Conservation (phyloP, 2,797 vertebrate genomes). For the Selene dorsalis region DNA sequence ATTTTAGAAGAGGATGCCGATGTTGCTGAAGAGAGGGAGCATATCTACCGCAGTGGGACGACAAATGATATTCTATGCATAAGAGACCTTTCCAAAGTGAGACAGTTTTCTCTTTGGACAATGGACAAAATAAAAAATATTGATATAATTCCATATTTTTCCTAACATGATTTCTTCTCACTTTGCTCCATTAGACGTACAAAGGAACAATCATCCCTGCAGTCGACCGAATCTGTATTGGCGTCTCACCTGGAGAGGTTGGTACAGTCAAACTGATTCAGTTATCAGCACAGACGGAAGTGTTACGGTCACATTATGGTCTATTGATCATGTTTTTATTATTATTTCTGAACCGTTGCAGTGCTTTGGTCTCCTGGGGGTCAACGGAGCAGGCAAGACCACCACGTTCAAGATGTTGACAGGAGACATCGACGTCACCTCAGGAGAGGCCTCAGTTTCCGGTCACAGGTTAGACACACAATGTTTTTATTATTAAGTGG, state of each 20-base stretch:
- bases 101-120: not conserved
- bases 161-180: not conserved
- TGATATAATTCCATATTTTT: not conserved
- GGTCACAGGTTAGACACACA: slow-evolving; percentile 85
- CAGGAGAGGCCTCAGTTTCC: slow-evolving; percentile 89
- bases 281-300: not conserved
- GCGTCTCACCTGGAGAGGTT: slow-evolving; percentile 93
- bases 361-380: slow-evolving; percentile 96
- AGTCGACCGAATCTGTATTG: slow-evolving; percentile 92
- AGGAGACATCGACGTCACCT: slow-evolving; percentile 91
- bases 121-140: not conserved
- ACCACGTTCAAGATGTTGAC: slow-evolving; percentile 97
- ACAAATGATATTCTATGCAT: slow-evolving; percentile 88
- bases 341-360: slow-evolving; percentile 62
- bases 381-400: slow-evolving; percentile 96
- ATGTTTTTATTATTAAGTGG: not conserved
- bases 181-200: slow-evolving; percentile 85
- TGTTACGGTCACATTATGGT: not conserved
- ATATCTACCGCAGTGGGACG: slow-evolving; percentile 84
- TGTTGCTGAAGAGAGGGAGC: slow-evolving; percentile 91
- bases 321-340: not conserved
- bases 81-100: slow-evolving; percentile 91
- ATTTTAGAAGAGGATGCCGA: slow-evolving; percentile 88
- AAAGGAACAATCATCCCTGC: slow-evolving; percentile 85
- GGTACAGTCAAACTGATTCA: not conserved